A percentile compares a stretch with the other conserved stretches of the same genome.
Conservation (phyloP, 2,888 invertebrate species). For the Epistrophella euchroma region DNA sequence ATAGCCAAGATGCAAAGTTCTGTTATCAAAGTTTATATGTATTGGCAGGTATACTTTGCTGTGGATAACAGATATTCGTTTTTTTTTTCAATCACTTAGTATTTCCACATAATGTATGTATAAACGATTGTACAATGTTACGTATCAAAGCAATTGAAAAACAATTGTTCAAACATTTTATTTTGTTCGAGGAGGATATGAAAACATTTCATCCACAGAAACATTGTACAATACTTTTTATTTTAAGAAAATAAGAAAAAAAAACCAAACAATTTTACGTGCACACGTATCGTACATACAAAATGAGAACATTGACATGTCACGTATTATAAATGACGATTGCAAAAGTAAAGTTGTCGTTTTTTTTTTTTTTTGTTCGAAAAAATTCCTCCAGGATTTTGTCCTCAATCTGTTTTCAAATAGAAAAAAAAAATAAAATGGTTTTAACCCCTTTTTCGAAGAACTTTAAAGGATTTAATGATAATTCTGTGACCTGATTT, state of each 20-base stretch:
- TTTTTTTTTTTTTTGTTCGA: constrained; percentile 9
- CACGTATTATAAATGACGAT: constrained; percentile 49
- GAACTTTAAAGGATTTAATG: constrained; percentile 25
- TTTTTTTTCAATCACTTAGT: constrained; percentile 11
- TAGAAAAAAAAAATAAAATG: neutral
- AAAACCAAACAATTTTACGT: constrained; percentile 1
- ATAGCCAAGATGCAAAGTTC: neutral
- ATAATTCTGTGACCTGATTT: constrained; percentile 48
- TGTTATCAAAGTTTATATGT: neutral
- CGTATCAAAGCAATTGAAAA: constrained; percentile 7
- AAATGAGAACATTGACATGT: constrained; percentile 58
- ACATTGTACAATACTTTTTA: constrained; percentile 1
- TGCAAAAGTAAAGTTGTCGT: constrained; percentile 23
- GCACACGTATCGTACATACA: constrained; percentile 1
- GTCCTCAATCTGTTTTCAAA: constrained; percentile 27
- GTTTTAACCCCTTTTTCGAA: constrained; percentile 37
- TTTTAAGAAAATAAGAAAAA: neutral
- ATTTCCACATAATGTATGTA: neutral
- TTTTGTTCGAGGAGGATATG: neutral
- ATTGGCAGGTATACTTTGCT: neutral
- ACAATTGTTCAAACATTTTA: constrained; percentile 30
- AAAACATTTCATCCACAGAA: constrained; percentile 9
- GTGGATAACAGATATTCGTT: neutral
- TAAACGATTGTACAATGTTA: neutral
- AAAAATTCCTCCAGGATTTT: constrained; percentile 28